These are phyloP conservation scores for Bubo blakistoni DNA, from an alignment of 2,113 vertebrate species.

Conservation along the genomic window DNA sequence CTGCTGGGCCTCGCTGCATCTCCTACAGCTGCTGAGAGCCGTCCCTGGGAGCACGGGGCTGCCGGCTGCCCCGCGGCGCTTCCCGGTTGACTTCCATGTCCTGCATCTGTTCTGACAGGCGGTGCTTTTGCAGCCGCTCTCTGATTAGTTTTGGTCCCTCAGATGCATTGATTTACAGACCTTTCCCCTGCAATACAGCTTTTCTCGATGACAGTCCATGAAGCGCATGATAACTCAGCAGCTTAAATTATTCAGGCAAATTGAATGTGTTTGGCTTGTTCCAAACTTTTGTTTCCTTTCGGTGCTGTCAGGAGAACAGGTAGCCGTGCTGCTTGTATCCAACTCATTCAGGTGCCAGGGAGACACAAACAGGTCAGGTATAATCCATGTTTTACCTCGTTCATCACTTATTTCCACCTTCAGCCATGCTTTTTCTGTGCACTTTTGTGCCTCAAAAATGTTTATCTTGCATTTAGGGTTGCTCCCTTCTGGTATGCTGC, in stretches of 20 bases:
- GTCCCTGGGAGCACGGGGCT: neutral
- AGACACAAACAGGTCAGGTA: neutral
- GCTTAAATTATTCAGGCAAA: slow-evolving; percentile 51
- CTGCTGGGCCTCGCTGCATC: neutral
- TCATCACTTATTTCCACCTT: neutral
- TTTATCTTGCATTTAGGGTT: neutral
- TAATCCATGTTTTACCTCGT: neutral
- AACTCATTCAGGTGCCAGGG: neutral
- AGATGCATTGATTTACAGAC: slow-evolving; percentile 42
- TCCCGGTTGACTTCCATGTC: neutral
- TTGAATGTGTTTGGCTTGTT: slow-evolving; percentile 48
- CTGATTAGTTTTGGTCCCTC: neutral
- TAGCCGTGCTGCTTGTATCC: slow-evolving; percentile 2
- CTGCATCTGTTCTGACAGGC: neutral
- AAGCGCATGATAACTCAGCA: slow-evolving; percentile 47
- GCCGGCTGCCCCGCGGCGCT: rapidly evolving
- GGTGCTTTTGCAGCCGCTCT: neutral
- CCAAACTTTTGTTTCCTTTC: slow-evolving; percentile 43
- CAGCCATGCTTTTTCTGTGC: neutral
- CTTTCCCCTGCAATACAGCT: neutral
- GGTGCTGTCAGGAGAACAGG: slow-evolving; percentile 41
- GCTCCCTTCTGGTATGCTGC: neutral
- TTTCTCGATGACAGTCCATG: slow-evolving; percentile 4
- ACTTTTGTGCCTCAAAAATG: neutral
- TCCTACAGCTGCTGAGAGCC: neutral